These are phyloP conservation scores for Brachionus asplanchnoidis DNA, from an alignment of 1,140 invertebrate genomes.

Conservation along the genomic window DNA sequence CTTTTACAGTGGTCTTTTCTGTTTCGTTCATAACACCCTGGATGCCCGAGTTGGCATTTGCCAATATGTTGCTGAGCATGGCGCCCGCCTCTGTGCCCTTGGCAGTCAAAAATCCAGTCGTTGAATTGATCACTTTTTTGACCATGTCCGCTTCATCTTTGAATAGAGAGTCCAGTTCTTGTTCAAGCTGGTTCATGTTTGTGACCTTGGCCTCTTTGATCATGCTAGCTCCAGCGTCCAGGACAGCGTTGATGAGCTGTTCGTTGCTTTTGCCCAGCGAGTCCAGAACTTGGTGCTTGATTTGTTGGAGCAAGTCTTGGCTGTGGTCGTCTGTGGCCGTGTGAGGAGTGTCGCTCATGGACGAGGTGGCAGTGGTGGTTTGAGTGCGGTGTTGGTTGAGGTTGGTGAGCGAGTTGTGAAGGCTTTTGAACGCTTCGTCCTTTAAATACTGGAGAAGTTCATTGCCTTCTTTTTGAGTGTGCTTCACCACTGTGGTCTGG, in stretches of 20 bases:
- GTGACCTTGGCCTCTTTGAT: background rate
- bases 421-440: slow-evolving; percentile 21
- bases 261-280: background rate
- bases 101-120: slow-evolving; percentile 34
- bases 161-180: background rate
- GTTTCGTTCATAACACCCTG: slow-evolving; percentile 38
- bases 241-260: background rate
- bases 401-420: background rate
- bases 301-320: slow-evolving; percentile 9
- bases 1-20: slow-evolving; percentile 34
- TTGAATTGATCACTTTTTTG: slow-evolving; percentile 8
- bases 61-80: slow-evolving; percentile 14
- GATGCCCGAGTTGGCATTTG: background rate
- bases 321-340: background rate
- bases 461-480: slow-evolving; percentile 33
- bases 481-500: slow-evolving; percentile 35
- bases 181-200: background rate
- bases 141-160: background rate
- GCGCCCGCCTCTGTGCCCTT: slow-evolving; percentile 26
- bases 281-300: background rate
- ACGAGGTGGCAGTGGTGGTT: slow-evolving; percentile 26
- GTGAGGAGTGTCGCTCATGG: background rate
- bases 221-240: background rate
- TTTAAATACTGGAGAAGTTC: slow-evolving; percentile 27
- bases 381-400: background rate